These are phyloP conservation scores for Onychostruthus taczanowskii DNA, from an alignment of 2,113 vertebrate species.

Conservation along the genomic window DNA sequence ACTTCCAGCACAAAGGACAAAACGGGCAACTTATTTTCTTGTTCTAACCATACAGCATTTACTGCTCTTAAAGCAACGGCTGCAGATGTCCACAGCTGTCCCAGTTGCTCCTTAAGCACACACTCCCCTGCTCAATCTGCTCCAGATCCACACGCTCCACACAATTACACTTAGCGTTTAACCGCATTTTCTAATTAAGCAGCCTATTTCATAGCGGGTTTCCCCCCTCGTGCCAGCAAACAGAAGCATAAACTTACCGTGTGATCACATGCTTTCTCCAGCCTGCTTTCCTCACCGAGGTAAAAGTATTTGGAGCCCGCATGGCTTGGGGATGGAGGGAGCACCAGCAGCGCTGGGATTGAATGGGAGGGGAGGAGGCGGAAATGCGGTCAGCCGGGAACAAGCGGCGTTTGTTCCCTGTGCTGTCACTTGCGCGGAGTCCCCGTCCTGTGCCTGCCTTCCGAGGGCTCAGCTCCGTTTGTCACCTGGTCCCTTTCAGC, in stretches of 20 bases:
- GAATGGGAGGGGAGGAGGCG: constrained; percentile 31
- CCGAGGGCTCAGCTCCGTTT: neutral
- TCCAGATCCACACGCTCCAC: neutral
- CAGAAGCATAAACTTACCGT: neutral
- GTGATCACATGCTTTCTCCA: neutral
- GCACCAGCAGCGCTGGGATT: neutral
- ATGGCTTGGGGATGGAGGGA: neutral
- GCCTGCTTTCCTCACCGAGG: neutral
- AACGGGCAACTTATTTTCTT: neutral
- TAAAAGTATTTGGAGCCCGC: neutral
- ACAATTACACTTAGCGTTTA: neutral
- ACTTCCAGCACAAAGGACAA: neutral
- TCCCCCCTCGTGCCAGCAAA: neutral
- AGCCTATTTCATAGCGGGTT: neutral
- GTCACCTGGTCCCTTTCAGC: neutral
- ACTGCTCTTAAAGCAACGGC: neutral
- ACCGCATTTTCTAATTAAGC: neutral
- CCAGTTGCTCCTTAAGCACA: constrained; percentile 31
- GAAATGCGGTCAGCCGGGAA: neutral
- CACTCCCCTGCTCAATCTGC: neutral
- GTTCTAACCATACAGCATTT: neutral
- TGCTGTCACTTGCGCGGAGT: neutral
- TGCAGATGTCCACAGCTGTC: constrained; percentile 15
- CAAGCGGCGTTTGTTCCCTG: neutral
- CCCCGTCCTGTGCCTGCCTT: neutral